Base-by-base conservation (phyloP, 2,888 invertebrate species). In the Ectemnius continuus region DNA sequence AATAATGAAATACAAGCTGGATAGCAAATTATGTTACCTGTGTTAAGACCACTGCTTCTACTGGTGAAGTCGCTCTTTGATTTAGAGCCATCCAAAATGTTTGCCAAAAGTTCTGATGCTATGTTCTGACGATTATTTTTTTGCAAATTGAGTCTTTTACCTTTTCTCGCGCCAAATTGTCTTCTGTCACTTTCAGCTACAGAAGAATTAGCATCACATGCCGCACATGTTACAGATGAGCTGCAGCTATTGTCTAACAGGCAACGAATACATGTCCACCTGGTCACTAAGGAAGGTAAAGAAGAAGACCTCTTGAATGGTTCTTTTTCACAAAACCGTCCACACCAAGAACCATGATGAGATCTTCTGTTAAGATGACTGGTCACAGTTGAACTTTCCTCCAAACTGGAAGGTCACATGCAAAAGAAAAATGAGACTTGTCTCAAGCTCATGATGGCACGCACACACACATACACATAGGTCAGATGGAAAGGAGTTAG, bases 251-350 rank as follows among this genome's bases (percentile, higher is more conserved):
- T 96, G 78, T 94, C 93, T 67, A 96, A 91, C 1, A 96, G 95
- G 88, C 96, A 96, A 82, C 95, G 93, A 82, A 93, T 93, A 87
- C 95, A 95, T 11, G 94, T 93, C 95, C 95, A 95, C 81, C 84
- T 87, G 14, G 85, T 87, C 18, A 89, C 85, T 68, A 91, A 75
- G 5, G 87, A 86, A 58, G 91, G 90, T 74, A 90, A 67, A 23
- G 91, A 91, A 52, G 88, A 80, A 70, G 88, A 86, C 78, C 88
- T 85, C 67, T 83, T 85, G 23, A 87, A 81, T 46, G 73, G 46
- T 67, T 83, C 81, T 67, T 78, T 73, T 56, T 80, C 78, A 18
- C 58, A 75, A 47, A 59, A 65, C 28, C 68, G 74, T 61, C 87
- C 89, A 61, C 85, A 85, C 89, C 89, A 90, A 1, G 89, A 89